Evolutionary conservation across 2,888 invertebrate genomes (phyloP).

Genomic region (Bembecia ichneumoniformis): DNA sequence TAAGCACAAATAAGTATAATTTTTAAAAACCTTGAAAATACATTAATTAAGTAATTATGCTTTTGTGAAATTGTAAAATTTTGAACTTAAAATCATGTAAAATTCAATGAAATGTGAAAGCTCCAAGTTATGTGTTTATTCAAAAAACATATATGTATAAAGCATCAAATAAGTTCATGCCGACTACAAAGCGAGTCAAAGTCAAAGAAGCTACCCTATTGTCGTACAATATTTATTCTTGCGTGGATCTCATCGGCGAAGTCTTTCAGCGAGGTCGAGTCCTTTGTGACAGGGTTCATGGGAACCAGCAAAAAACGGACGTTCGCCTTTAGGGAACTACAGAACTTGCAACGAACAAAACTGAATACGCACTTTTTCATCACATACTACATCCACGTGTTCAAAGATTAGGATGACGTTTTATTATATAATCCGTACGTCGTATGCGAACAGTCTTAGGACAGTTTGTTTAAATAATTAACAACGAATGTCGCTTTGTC

Average conservation of each 20-base stretch:
- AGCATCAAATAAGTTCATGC: slow-evolving; percentile 32
- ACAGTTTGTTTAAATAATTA: slow-evolving; percentile 12
- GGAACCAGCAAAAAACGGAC: slow-evolving; percentile 67
- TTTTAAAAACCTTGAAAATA: no score
- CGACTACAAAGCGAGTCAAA: slow-evolving; percentile 29
- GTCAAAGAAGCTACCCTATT: slow-evolving; percentile 69
- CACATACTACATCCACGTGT: slow-evolving; percentile 56
- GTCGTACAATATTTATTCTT: slow-evolving; percentile 69
- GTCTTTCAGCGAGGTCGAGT: slow-evolving; percentile 63
- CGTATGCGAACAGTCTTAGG: slow-evolving; percentile 31
- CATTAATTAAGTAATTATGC: no score
- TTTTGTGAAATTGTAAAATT: no score
- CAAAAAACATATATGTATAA: slow-evolving; percentile 2
- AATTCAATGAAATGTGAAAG: no score
- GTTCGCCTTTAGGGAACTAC: slow-evolving; percentile 44
- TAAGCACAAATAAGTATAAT: no score
- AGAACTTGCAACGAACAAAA: slow-evolving; percentile 43
- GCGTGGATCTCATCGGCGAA: slow-evolving; percentile 53
- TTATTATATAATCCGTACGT: slow-evolving; percentile 42
- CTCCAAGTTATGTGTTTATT: not conserved
- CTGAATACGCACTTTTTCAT: slow-evolving; percentile 67
- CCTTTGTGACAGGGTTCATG: slow-evolving; percentile 68
- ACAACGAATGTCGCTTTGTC: slow-evolving; percentile 8
- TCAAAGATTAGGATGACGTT: slow-evolving; percentile 46
- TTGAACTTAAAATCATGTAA: no score